Conservation (phyloP, 2,113 vertebrate genomes). For the Nymphicus hollandicus region DNA sequence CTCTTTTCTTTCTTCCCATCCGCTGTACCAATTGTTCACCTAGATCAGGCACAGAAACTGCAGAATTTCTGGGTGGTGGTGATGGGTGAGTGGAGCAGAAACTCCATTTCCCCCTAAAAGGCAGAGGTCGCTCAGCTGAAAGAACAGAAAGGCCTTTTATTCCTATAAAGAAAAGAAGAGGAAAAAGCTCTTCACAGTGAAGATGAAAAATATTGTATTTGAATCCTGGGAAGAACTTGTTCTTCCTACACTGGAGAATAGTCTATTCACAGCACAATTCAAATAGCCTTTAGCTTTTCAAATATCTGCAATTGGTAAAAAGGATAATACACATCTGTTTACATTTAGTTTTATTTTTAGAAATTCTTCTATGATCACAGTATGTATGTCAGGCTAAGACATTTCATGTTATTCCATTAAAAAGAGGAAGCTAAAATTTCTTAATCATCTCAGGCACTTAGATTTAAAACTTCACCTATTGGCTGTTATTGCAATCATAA, state of each 20-base stretch:
- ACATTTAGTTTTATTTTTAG: background rate
- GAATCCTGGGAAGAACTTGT: constrained; percentile 40
- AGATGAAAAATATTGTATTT: constrained; percentile 60
- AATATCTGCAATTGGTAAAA: background rate
- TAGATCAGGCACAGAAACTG: background rate
- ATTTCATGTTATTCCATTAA: background rate
- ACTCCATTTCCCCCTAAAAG: constrained; percentile 18
- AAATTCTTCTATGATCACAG: background rate
- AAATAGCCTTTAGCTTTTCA: background rate
- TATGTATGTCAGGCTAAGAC: background rate
- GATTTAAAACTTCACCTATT: background rate
- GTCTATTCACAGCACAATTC: background rate
- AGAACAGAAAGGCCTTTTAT: constrained; percentile 53
- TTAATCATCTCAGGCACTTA: background rate
- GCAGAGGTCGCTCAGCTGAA: constrained; percentile 4
- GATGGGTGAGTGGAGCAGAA: constrained; percentile 65
- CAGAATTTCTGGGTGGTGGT: constrained; percentile 43
- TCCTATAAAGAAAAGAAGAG: constrained; percentile 39
- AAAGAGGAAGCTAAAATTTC: background rate
- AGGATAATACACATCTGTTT: background rate
- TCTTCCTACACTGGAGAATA: constrained; percentile 2
- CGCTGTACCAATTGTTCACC: constrained; percentile 20
- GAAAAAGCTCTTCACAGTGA: constrained; percentile 42
- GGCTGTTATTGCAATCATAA: background rate
- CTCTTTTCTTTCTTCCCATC: background rate